Evolutionary conservation across 2,113 vertebrate genomes (phyloP), one percentile per base, ranked within the genome.

Genomic region (Oreocharis arfaki): DNA sequence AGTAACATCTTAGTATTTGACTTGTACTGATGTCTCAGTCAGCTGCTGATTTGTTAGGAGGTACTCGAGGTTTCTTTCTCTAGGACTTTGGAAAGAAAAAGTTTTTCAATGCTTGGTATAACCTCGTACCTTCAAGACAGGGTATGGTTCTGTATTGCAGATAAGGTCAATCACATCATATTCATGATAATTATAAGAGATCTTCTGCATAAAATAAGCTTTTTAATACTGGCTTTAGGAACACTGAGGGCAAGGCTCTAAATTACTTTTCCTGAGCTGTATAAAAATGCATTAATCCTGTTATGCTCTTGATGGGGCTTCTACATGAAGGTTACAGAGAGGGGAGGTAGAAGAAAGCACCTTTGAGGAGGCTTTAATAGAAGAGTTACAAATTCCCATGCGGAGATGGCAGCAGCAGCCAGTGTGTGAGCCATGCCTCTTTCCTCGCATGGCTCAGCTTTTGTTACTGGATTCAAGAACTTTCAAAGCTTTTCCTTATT

Each of bases 361-460:
- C 10, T 81, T 46, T 41, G 70, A 52, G 55, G 79, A 60, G 22
- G 3, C 2, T 33, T 85, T 74, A 37, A 50, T 12, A 28, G 52
- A n/a, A 19, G 27, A 50, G 8, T 17, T 50, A 47, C 6, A 35
- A 16, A 50, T 73, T 50, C 35, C 39, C 0, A 0, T 20, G 77
- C 52, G 65, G 70, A 44, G 61, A 3, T 28, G n/a, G 71, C 57
- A 50, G 70, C 59, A 63, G 79, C 77, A 49, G 57, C 23, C 13
- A 2, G 12, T 14, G 3, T 28, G 50, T 3, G 12, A 87, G 86
- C 12, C 0, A 0, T 16, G 14, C 21, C 10, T 57, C 80, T n/a
- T 46, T 24, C n/a, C 50, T 77, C 7, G 1, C 24, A 11, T 46
- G 22, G 14, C 44, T 91, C 65, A 56, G 55, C 44, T 6, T 70